Percentiles rank a stretch among this genome's conserved stretches.
phyloP scores from a whole-genome alignment of 2,888 invertebrate genomes.

The Laspeyria flexula region DNA sequence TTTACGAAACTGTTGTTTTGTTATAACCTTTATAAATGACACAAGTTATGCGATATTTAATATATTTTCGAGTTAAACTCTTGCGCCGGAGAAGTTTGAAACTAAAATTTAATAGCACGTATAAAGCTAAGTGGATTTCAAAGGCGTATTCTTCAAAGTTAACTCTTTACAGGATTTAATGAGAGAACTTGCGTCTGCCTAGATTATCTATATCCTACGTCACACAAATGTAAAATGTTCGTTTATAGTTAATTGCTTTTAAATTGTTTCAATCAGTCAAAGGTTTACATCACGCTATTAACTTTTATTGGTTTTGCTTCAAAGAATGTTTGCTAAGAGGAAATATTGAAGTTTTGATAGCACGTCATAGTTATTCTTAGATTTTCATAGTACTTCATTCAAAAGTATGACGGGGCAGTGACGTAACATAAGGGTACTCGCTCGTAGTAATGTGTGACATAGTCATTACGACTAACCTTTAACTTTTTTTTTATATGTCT shows the following conservation, averaged over 20 bases:
- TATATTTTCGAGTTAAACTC: conserved; percentile 23
- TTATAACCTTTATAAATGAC: conserved; percentile 24
- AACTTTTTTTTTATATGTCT: too few species aligned
- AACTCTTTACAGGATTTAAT: neutral
- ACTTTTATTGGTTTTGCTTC: too few species aligned
- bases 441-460: too few species aligned
- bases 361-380: too few species aligned
- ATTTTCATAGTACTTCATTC: too few species aligned
- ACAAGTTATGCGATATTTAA: conserved; percentile 25
- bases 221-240: neutral
- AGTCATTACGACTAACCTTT: too few species aligned
- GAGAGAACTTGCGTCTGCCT: neutral
- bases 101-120: conserved; percentile 27
- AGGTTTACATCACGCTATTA: neutral
- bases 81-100: conserved; percentile 20
- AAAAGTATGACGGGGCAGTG: too few species aligned
- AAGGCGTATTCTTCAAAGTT: conserved; percentile 14
- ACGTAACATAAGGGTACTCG: too few species aligned
- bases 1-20: conserved; percentile 6
- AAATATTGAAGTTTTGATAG: too few species aligned
- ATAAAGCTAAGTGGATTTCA: conserved; percentile 19
- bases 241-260: neutral
- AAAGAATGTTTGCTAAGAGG: neutral
- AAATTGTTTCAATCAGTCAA: neutral
- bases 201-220: neutral